These are phyloP conservation scores for Clarias platycephalus DNA, from an alignment of 2,797 vertebrate genomes.

Conservation along the genomic window DNA sequence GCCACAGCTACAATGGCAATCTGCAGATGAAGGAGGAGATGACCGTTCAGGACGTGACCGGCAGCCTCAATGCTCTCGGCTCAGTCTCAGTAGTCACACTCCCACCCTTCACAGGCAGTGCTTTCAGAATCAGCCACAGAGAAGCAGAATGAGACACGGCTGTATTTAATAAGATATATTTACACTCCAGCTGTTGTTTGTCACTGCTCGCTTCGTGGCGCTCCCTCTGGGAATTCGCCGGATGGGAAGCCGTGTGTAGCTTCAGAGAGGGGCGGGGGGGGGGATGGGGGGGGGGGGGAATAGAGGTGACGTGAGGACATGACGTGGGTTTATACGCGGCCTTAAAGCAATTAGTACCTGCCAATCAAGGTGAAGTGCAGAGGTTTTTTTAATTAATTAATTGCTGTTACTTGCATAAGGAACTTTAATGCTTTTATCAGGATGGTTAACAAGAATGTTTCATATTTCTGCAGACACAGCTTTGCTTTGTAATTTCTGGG, in stretches of 20 bases:
- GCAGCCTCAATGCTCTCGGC: slow-evolving; percentile 40
- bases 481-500: background rate
- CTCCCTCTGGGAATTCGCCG: slow-evolving; percentile 29
- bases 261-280: too few species aligned
- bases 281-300: too few species aligned
- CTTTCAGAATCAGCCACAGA: slow-evolving; percentile 15
- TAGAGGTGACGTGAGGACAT: slow-evolving; percentile 18
- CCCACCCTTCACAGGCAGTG: slow-evolving; percentile 22
- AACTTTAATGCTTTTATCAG: background rate
- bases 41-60: slow-evolving; percentile 51
- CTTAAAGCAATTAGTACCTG: slow-evolving; percentile 49
- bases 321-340: slow-evolving; percentile 36
- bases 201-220: slow-evolving; percentile 46
- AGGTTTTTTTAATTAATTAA: background rate
- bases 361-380: slow-evolving; percentile 35
- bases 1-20: slow-evolving; percentile 39
- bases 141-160: slow-evolving; percentile 44
- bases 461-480: background rate
- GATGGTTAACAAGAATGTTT: background rate
- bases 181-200: slow-evolving; percentile 59
- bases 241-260: slow-evolving; percentile 38
- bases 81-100: slow-evolving; percentile 35
- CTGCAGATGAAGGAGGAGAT: slow-evolving; percentile 49
- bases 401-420: slow-evolving; percentile 4
- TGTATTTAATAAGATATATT: slow-evolving; percentile 60